These are phyloP conservation scores for Sebastes hubbsi DNA, from an alignment of 2,797 vertebrate genomes.

Conservation along the genomic window DNA sequence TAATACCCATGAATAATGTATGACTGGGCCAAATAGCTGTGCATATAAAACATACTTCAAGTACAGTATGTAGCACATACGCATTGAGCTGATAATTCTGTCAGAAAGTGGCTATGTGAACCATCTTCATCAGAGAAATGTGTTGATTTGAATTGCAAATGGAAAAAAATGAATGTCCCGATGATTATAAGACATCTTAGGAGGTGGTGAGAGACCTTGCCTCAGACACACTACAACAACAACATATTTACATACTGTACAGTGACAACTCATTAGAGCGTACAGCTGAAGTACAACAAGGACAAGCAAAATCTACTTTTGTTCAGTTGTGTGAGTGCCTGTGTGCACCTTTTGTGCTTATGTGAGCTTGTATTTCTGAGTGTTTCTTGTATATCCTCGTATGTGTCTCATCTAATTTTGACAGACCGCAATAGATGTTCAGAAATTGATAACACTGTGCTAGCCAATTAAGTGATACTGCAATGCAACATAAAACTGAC, in stretches of 20 bases:
- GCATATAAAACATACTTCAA: neutral
- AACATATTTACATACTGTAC: constrained; percentile 35
- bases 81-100: neutral
- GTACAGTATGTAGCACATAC: neutral
- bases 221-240: constrained; percentile 5
- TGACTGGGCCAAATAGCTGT: neutral
- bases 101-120: neutral
- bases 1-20: neutral
- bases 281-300: constrained; percentile 31
- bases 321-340: neutral
- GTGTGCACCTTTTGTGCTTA: neutral
- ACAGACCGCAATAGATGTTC: neutral
- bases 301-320: constrained; percentile 1
- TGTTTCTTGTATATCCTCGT: neutral
- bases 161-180: neutral
- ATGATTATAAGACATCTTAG: constrained; percentile 17
- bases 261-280: constrained; percentile 37
- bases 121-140: constrained; percentile 2
- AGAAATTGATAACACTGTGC: constrained; percentile 11
- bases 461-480: constrained; percentile 37
- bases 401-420: neutral
- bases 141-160: constrained; percentile 31
- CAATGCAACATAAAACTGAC: constrained; percentile 40
- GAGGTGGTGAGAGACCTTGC: constrained; percentile 12
- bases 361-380: neutral